Conservation (phyloP, 1,140 invertebrate species). For the Eriocheir sinensis region DNA sequence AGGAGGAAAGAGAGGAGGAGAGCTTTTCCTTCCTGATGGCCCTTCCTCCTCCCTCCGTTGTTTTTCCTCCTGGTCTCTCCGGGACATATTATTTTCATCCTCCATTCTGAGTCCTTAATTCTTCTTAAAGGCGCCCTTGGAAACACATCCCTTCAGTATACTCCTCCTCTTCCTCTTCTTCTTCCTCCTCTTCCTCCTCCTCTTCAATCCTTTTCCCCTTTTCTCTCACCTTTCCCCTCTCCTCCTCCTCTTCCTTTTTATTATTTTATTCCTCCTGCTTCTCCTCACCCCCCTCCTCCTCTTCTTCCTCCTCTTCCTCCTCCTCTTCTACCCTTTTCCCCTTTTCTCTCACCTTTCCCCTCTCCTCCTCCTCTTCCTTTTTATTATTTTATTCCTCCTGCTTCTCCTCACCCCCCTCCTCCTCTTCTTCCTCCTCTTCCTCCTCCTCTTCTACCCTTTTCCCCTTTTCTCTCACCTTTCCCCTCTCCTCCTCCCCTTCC, state of each 20-base stretch:
- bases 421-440: background rate
- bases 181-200: background rate
- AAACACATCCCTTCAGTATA: conserved; percentile 5
- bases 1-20: background rate
- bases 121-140: background rate
- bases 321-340: background rate
- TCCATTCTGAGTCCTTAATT: background rate
- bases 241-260: background rate
- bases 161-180: background rate
- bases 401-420: background rate
- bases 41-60: background rate
- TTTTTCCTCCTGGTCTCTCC: background rate
- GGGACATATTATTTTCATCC: conserved; percentile 3
- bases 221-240: background rate
- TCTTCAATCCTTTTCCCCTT: background rate
- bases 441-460: background rate
- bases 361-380: background rate
- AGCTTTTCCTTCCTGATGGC: background rate
- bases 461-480: background rate
- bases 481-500: no score
- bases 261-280: background rate
- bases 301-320: background rate
- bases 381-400: background rate
- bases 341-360: background rate
- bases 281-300: background rate